Evolutionary conservation across 2,888 invertebrate genomes (phyloP).

Genomic region (Trichacis sp.): DNA sequence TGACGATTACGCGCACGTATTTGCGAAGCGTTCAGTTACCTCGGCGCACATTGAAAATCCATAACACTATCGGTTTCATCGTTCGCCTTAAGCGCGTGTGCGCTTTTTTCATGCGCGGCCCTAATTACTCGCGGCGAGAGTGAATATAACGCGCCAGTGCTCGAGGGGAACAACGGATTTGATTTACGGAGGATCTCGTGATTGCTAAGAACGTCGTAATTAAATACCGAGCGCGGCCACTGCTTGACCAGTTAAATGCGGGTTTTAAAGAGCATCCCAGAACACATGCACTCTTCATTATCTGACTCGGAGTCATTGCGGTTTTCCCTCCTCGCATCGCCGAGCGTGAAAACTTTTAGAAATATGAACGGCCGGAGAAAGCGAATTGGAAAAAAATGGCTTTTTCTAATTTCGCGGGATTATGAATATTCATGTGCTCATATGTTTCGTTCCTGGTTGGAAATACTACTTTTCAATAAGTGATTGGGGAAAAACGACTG

Average conservation of each 20-base stretch:
- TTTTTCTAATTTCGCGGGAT: too few relatives aligned
- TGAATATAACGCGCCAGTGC: constrained; percentile 10
- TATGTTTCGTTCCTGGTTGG: too few relatives aligned
- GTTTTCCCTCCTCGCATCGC: not conserved
- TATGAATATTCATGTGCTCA: too few relatives aligned
- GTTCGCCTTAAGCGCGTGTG: not conserved
- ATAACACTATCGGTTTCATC: constrained; percentile 10
- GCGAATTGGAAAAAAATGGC: too few relatives aligned
- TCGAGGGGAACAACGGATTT: constrained; percentile 8
- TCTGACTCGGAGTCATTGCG: not conserved
- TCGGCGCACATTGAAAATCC: constrained; percentile 4
- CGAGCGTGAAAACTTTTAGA: not conserved
- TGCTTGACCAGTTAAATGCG: constrained; percentile 3
- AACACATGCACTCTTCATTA: not conserved
- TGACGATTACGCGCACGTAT: too few relatives aligned
- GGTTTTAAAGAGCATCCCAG: constrained; percentile 5
- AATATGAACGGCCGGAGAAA: not conserved
- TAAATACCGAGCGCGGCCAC: constrained; percentile 4
- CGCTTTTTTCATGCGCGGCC: constrained; percentile 2
- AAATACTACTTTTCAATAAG: too few relatives aligned
- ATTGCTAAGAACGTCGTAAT: constrained; percentile 6
- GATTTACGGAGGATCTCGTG: constrained; percentile 6
- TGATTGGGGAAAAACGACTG: too few relatives aligned
- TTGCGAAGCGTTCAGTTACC: too few relatives aligned
- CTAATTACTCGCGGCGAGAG: constrained; percentile 13